Percentiles rank a stretch among this genome's conserved stretches.
phyloP scores from a whole-genome alignment of 2,888 invertebrate species.

The Phyto melanocephala region DNA sequence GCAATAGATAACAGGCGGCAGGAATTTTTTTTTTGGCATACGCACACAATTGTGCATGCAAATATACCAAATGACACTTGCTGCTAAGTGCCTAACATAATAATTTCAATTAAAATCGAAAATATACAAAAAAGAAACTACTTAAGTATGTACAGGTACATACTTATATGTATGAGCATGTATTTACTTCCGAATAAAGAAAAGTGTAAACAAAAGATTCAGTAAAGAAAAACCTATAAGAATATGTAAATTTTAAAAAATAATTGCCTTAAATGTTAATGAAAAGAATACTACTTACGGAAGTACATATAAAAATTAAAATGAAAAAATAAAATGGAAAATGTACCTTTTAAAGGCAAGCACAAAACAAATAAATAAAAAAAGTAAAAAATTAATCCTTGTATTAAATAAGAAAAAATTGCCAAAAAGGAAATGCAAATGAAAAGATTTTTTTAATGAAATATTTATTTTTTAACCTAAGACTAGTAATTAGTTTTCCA shows the following conservation, averaged over 20 bases:
- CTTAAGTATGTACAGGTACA: too few relatives aligned
- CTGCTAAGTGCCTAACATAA: slow-evolving; percentile 25
- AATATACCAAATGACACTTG: slow-evolving; percentile 47
- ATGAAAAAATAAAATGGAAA: slow-evolving; percentile 33
- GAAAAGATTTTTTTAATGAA: slow-evolving; percentile 46
- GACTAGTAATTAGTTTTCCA: not conserved
- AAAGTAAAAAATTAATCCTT: too few relatives aligned
- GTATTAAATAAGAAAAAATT: slow-evolving; percentile 46
- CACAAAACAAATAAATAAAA: too few relatives aligned
- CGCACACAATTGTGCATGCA: not conserved
- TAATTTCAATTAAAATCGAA: not conserved
- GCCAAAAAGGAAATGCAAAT: not conserved
- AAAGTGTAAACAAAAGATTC: slow-evolving; percentile 30
- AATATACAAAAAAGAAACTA: slow-evolving; percentile 18
- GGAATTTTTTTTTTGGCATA: too few relatives aligned
- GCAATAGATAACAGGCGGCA: too few relatives aligned
- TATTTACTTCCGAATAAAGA: slow-evolving; percentile 50
- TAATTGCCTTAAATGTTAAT: not conserved
- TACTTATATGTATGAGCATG: too few relatives aligned
- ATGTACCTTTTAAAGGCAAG: slow-evolving; percentile 46
- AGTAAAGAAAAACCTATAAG: slow-evolving; percentile 14
- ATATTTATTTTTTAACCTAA: slow-evolving; percentile 5
- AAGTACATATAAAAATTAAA: slow-evolving; percentile 10
- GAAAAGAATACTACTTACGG: slow-evolving; percentile 27
- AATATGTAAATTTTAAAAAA: slow-evolving; percentile 50